These are phyloP conservation scores for Parauchenoglanis punctatus DNA, from an alignment of 2,797 vertebrate genomes.

Conservation along the genomic window DNA sequence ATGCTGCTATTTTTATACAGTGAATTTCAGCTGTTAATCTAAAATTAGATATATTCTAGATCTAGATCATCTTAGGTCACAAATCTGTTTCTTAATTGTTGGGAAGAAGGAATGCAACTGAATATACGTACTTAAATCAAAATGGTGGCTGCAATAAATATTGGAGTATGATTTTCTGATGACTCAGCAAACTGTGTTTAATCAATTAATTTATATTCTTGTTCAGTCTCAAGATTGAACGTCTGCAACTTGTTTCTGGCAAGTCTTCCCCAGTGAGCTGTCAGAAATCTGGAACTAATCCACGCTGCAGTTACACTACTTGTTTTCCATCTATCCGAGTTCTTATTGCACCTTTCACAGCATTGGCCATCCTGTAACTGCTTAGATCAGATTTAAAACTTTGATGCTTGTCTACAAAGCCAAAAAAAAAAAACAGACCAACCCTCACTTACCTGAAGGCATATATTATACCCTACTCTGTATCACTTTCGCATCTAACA, in stretches of 20 bases:
- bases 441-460: too few relatives aligned
- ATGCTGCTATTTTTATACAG: slow-evolving; percentile 9
- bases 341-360: not conserved
- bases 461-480: not conserved
- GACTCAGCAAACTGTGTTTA: not conserved
- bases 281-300: not conserved
- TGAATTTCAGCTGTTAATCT: not conserved
- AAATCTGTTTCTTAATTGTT: not conserved
- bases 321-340: slow-evolving; percentile 2
- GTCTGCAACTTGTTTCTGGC: not conserved
- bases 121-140: not conserved
- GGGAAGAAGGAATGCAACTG: not conserved
- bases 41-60: not conserved
- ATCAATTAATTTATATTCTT: not conserved
- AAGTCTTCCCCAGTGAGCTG: not conserved
- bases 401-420: not conserved
- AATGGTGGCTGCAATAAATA: not conserved
- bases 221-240: not conserved
- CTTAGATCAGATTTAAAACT: not conserved
- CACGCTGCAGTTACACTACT: not conserved
- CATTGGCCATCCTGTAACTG: not conserved
- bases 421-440: not conserved
- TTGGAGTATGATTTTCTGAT: not conserved
- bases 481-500: not conserved
- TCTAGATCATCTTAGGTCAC: too few relatives aligned